Base-by-base conservation (phyloP, 2,113 vertebrate species). In the Elephantulus edwardii region DNA sequence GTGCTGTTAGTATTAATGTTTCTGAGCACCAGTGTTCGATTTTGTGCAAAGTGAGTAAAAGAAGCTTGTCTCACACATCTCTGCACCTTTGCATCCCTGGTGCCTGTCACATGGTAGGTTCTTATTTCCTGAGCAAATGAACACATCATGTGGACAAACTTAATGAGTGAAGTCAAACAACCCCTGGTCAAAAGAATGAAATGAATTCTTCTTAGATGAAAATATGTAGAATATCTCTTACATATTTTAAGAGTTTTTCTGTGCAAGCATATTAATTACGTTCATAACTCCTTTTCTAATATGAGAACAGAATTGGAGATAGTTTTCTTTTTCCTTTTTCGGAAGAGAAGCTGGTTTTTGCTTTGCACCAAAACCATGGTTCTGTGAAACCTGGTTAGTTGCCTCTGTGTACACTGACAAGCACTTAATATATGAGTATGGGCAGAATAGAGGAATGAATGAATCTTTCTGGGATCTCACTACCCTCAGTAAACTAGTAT, bases 201-300 rank as follows among this genome's bases (percentile, higher is more conserved):
- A 14, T 38, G 66, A 91, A 72, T 88, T 64, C 87, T 76, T 92
- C 77, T 85, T 76, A 44, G 44, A 33, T 77, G 66, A 28, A 40
- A 88, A 87, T 89, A 68, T 95, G 64, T n/a, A 77, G 58, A 62
- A 44, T 88, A 76, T 76, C 52, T 91, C 44, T 76, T 54, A 40
- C 20, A 13, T 30, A 26, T 40, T 70, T 83, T 81, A 66, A 44
- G 70, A 95, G 89, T 42, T 87, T 52, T 50, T 19, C 35, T 75
- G 40, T 35, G 44, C 26, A 83, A 83, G 86, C 20, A 62, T 48
- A 83, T 58, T 88, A 75, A 78, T 87, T 50, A n/a, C 83, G 30
- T 78, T 56, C 58, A 87, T 93, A 92, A 52, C 8, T n/a, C 28
- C 50, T 83, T 88, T 94, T 85, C 12, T 89, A 94, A 93, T 68